A percentile compares a stretch with the other conserved stretches of the same genome.
These are phyloP conservation scores for Falco cherrug DNA, from an alignment of 2,797 vertebrate species.

Conservation along the genomic window DNA sequence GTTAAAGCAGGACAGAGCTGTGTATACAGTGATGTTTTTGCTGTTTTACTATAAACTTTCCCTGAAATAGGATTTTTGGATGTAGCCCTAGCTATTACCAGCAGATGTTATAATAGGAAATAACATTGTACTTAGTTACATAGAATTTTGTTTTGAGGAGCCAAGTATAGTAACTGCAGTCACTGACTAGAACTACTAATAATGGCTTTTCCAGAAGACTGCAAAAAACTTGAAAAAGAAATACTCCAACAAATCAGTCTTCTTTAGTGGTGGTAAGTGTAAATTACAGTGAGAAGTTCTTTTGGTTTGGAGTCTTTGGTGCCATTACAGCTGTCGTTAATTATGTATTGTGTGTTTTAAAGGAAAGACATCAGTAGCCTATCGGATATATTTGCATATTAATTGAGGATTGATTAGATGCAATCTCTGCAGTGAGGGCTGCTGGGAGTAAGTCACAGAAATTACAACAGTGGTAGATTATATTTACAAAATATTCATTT, in stretches of 20 bases:
- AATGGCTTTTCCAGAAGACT: neutral
- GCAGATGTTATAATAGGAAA: neutral
- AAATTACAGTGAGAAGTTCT: slow-evolving; percentile 40
- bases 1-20: neutral
- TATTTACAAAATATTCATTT: slow-evolving; percentile 44
- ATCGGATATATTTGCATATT: slow-evolving; percentile 67
- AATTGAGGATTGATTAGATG: slow-evolving; percentile 72
- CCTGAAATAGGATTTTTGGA: neutral
- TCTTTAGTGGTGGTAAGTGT: neutral
- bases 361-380: slow-evolving; percentile 56
- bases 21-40: neutral
- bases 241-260: neutral
- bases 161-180: neutral
- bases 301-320: slow-evolving; percentile 52
- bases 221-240: slow-evolving; percentile 5
- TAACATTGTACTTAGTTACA: neutral
- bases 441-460: slow-evolving; percentile 33
- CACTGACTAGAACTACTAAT: neutral
- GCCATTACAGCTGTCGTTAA: slow-evolving; percentile 61
- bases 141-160: neutral
- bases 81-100: neutral
- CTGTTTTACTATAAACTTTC: neutral
- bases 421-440: slow-evolving; percentile 43
- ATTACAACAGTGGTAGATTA: slow-evolving; percentile 21
- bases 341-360: slow-evolving; percentile 65